These are phyloP conservation scores for Trissoscelio sp. DNA, from an alignment of 2,888 invertebrate species.

Conservation along the genomic window DNA sequence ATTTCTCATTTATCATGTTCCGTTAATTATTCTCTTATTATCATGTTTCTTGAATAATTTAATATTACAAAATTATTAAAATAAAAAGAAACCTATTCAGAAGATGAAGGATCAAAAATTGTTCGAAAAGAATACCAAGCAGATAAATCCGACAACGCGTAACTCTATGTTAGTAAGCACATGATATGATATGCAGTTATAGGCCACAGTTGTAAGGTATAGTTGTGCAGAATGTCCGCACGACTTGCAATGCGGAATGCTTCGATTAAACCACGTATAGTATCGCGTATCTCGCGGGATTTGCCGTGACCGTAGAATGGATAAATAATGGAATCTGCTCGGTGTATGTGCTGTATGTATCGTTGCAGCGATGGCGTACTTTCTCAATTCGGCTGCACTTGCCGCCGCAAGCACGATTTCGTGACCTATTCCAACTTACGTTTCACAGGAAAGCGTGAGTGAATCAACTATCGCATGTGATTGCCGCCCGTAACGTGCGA, in stretches of 20 bases:
- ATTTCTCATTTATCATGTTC: no score
- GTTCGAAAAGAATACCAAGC: neutral
- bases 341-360: slow-evolving; percentile 39
- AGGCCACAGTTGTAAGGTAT: slow-evolving; percentile 25
- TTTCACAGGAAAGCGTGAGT: slow-evolving; percentile 66
- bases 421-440: slow-evolving; percentile 70
- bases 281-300: slow-evolving; percentile 76
- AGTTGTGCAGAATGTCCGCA: slow-evolving; percentile 49
- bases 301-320: slow-evolving; percentile 77
- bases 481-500: slow-evolving; percentile 61
- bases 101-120: neutral
- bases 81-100: no score
- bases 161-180: slow-evolving; percentile 36
- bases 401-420: slow-evolving; percentile 72
- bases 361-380: slow-evolving; percentile 54
- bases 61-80: no score
- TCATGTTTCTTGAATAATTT: no score
- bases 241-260: slow-evolving; percentile 65
- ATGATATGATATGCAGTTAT: slow-evolving; percentile 52
- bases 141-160: slow-evolving; percentile 50
- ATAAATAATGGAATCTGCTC: slow-evolving; percentile 78
- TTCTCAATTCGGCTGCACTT: slow-evolving; percentile 70
- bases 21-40: no score
- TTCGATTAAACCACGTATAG: slow-evolving; percentile 79
- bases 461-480: slow-evolving; percentile 65